Evolutionary conservation across 2,113 vertebrate genomes (phyloP), one percentile per base, ranked within the genome.

Genomic region (Macheiramphus alcinus): DNA sequence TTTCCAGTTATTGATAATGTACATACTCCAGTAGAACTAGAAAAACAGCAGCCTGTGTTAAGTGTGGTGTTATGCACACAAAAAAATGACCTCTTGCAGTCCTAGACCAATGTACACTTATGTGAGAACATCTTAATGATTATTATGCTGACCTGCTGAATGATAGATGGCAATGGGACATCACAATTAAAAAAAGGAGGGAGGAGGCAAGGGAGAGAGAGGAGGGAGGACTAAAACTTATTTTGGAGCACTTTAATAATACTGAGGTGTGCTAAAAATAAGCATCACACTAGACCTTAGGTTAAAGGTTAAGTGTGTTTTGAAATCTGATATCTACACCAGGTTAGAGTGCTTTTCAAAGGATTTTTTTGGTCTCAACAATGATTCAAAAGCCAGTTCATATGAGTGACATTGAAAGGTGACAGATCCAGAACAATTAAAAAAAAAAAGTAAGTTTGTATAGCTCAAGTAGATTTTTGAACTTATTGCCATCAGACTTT

Each of bases 61-160:
- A 32, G 16, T 68, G 32, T 52, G 16, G 13, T 58, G 58, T 53
- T 78, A 22, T 18, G 13, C 31, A 21, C 0, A 0, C 16, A 10
- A 10, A 71, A 63, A 48, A 50, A 14, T 7, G 2, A 59, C 10
- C 6, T 82, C 40, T 82, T 88, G 20, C 8, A 36, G 31, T 81
- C 18, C 16, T 62, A 58, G 5, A 70, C 7, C 10, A 63, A 13
- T 7, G 18, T 66, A 23, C 3, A 8, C 8, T 80, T 45, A 32
- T 1, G 5, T 59, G 72, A 86, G 38, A 62, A 55, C 3, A 10
- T 71, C 16, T 50, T 78, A 72, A 48, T 74, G 40, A 40, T 52
- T 81, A 10, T 71, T 75, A 36, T 68, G 47, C 31, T 63, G 47
- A 63, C n/a, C 31, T 81, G 38, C 38, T 87, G 43, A 71, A 48